A percentile compares a stretch with the other conserved stretches of the same genome.
Evolutionary conservation across 2,797 vertebrate species (phyloP).

Genomic region (Champsocephalus gunnari): DNA sequence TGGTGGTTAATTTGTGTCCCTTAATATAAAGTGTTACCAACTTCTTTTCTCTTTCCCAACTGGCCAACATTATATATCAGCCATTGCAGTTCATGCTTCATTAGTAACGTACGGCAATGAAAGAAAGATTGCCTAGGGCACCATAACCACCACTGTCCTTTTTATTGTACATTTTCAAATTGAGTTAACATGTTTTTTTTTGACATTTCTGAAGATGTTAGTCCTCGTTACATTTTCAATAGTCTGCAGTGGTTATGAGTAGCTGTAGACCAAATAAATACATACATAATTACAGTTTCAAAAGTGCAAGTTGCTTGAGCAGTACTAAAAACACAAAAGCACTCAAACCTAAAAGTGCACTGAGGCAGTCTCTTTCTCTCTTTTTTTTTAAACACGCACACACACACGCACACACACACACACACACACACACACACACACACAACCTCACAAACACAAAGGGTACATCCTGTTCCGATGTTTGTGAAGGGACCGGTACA

Average conservation of each 20-base stretch:
- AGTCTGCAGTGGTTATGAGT: neutral
- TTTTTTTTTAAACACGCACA: neutral
- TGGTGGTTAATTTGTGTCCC: too few relatives aligned
- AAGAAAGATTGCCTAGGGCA: neutral
- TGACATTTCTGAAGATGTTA: neutral
- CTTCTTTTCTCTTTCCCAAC: neutral
- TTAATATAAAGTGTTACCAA: neutral
- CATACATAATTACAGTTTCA: neutral
- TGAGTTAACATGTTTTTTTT: neutral
- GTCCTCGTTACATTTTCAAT: neutral
- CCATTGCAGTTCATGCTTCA: neutral
- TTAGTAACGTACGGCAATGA: neutral
- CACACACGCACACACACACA: neutral
- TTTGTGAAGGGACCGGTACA: conserved; percentile 33
- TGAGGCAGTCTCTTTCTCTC: neutral
- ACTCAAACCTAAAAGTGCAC: neutral
- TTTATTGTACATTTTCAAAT: conserved; percentile 21
- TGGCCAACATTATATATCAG: neutral
- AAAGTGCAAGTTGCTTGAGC: conserved; percentile 13
- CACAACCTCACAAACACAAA: neutral
- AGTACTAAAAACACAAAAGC: neutral
- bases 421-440: neutral
- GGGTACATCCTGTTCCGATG: conserved; percentile 10
- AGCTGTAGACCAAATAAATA: conserved; percentile 8
- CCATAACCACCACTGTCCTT: neutral